Evolutionary conservation across 1,140 invertebrate genomes (phyloP), one percentile per base, ranked within the genome.

Genomic region (Ceratitis capitata): DNA sequence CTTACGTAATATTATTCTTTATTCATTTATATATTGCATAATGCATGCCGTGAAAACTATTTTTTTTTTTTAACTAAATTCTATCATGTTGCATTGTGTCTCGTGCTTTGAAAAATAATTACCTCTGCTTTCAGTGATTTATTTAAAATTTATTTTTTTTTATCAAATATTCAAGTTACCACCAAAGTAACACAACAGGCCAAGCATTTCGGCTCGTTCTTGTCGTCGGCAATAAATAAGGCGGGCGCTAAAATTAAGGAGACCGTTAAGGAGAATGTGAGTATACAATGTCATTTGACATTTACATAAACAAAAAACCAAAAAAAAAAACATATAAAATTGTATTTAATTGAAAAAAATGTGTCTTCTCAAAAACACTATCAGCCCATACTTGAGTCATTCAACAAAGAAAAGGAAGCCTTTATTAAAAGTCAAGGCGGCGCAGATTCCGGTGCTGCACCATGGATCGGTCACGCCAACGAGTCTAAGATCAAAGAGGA

Each of bases 361-460:
- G n/a, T n/a, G n/a, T n/a, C n/a, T n/a, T n/a, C n/a, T n/a, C n/a
- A n/a, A n/a, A n/a, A n/a, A n/a, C 89, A 88, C 90, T 91, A 93
- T 88, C 93, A 99, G 98, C 98, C 96, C 92, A 95, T 99, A 91
- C 94, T 99, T 88, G 97, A 97, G 83, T 98, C 99, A 89, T 98
- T 99, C 92, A 98, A 98, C 92, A 97, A 97, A 92, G 98, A 99
- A 92, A 98, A 99, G 92, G 97, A 98, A 88, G 96, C 97, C 82
- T 99, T 99, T 92, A 95, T 98, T 86, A 97, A 97, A 89, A 95
- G 95, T 83, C 96, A 99, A 93, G 94, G 95, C 88, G 94, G 94
- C 84, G 94, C 94, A 45, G 95, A 95, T 82, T 96, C 96, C 56
- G 95, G 96, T 19, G 95, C 97, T 39, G 95, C 97, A 14, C 98